phyloP scores from a whole-genome alignment of 2,113 vertebrate species.

The Pycnonotus jocosus region DNA sequence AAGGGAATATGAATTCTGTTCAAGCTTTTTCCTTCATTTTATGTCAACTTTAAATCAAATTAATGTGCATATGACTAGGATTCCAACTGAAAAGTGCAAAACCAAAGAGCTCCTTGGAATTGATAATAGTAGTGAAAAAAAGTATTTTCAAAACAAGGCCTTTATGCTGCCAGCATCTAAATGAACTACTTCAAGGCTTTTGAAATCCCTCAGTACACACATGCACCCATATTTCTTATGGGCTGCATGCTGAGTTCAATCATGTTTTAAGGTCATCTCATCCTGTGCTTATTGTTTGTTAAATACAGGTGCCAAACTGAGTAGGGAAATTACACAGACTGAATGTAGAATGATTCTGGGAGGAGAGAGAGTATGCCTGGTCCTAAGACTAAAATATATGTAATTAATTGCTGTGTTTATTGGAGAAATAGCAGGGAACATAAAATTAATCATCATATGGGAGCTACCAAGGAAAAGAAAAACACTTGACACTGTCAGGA shows the following conservation, averaged over 20 bases:
- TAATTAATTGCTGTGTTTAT: background rate
- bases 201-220: background rate
- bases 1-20: background rate
- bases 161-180: background rate
- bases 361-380: background rate
- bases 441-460: background rate
- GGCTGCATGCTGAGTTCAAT: background rate
- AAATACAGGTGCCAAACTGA: background rate
- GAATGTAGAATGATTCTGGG: background rate
- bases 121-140: background rate
- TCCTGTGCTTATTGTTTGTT: background rate
- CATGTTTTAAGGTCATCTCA: background rate
- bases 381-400: background rate
- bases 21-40: background rate
- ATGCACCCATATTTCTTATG: background rate
- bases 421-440: background rate
- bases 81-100: background rate
- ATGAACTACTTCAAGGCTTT: background rate
- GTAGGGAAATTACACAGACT: background rate
- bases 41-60: slow-evolving; percentile 3
- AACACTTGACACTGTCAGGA: background rate
- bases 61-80: background rate
- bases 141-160: background rate
- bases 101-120: background rate
- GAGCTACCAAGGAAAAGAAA: background rate